Evolutionary conservation across 2,797 vertebrate species (phyloP).

Genomic region (Labeo calbasu): DNA sequence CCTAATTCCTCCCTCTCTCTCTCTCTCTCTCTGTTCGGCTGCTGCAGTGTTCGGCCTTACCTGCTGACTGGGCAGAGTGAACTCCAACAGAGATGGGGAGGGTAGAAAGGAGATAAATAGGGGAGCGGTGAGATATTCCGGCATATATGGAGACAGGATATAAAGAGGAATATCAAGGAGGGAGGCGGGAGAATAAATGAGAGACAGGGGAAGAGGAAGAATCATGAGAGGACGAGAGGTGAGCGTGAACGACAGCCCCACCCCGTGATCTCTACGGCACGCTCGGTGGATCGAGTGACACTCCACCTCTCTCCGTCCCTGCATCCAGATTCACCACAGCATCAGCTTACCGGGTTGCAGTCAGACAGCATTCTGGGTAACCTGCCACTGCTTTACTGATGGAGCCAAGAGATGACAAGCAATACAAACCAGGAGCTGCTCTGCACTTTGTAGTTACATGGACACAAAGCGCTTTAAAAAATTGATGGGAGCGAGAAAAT

Average conservation of each 20-base stretch:
- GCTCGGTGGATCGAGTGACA: constrained; percentile 39
- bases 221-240: constrained; percentile 1
- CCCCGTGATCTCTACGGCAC: constrained; percentile 29
- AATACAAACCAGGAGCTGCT: constrained; percentile 18
- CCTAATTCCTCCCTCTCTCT: constrained; percentile 38
- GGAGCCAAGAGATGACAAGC: constrained; percentile 15
- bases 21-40: constrained; percentile 25
- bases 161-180: neutral
- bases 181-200: neutral
- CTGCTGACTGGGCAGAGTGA: constrained; percentile 80
- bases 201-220: neutral
- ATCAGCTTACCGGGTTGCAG: constrained; percentile 27
- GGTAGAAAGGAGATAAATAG: constrained; percentile 12
- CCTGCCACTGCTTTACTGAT: constrained; percentile 28
- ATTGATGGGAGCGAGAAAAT: neutral
- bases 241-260: constrained; percentile 15
- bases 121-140: constrained; percentile 28
- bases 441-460: constrained; percentile 14
- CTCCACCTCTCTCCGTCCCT: constrained; percentile 27
- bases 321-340: constrained; percentile 28
- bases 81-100: constrained; percentile 61
- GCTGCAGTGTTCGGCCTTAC: constrained; percentile 71
- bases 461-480: neutral
- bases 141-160: constrained; percentile 15
- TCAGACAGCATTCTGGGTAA: constrained; percentile 36